These are phyloP conservation scores for human (Homo sapiens) DNA, from an alignment of 2,113 vertebrate genomes.

Conservation along the genomic window DNA sequence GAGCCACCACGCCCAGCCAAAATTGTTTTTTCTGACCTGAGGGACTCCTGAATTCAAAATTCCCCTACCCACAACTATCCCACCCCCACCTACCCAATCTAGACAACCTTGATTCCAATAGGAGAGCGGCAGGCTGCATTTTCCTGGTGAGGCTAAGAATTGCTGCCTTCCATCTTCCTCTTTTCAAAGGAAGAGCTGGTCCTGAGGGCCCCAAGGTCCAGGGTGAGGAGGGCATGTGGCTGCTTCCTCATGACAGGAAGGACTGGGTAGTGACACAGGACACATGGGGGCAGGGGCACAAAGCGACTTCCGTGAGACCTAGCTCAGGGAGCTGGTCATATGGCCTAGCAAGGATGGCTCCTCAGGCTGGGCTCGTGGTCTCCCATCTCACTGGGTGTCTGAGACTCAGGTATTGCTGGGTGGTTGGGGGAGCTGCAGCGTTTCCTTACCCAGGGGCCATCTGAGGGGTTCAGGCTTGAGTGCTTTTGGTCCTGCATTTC, in stretches of 20 bases:
- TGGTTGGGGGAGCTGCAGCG: rapidly evolving
- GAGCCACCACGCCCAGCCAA: no score
- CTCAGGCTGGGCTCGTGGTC: background rate
- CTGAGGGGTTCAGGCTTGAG: background rate
- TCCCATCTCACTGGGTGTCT: background rate
- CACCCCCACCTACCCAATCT: no score
- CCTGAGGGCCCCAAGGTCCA: background rate
- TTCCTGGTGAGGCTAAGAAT: background rate
- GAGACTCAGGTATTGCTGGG: no score
- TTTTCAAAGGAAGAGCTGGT: background rate
- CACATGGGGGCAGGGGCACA: rapidly evolving
- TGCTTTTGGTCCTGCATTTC: background rate
- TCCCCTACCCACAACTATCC: rapidly evolving
- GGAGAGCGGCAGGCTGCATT: background rate
- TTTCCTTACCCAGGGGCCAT: background rate
- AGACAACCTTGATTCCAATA: background rate
- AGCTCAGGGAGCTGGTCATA: background rate
- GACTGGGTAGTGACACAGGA: no score
- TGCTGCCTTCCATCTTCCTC: background rate
- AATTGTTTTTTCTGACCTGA: background rate
- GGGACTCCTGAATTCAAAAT: background rate
- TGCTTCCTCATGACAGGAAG: no score
- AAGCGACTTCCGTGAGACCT: background rate
- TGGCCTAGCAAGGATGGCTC: background rate
- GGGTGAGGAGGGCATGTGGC: background rate